Base-by-base conservation (phyloP, 2,113 vertebrate species). In the Cyanistes caeruleus region DNA sequence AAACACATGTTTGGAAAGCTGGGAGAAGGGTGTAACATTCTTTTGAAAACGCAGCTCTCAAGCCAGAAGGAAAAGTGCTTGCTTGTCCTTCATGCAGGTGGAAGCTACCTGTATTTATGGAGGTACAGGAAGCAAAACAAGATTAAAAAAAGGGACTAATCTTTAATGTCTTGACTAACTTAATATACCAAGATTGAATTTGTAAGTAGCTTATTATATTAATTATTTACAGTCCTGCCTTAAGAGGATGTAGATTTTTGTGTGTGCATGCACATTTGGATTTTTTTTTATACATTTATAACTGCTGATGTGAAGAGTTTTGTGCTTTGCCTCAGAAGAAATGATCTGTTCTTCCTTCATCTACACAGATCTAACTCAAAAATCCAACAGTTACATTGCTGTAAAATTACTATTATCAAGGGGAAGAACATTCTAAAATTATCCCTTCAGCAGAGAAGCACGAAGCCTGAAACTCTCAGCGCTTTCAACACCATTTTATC, bases 391-490 rank as follows among this genome's bases (percentile, higher is more conserved):
- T 51, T 90, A 87, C 88, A 78, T 15, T 75, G 90, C 93, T 96
- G 95, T 75, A 94, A 86, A 96, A 97, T 90, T 92, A 96, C 92
- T 96, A 94, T 94, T 92, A 96, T 93, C 85, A 91, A 88, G 90
- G 86, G 90, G 92, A 96, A 95, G 96, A 95, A 95, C 84, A 84
- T 94, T 96, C 93, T 96, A 96, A 97, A 97, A 96, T 95, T 97
- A 96, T 92, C 92, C 35, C 67, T 92, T 86, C 37, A 7, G 76
- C 72, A 67, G 90, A 87, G 39, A 95, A 95, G 90, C 64, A 86
- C 1, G 8, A 77, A 96, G 93, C 56, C 85, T 94, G 93, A 88
- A 94, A 92, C 62, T 84, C 92, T 93, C 73, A n/a, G 83, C 28
- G 95, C 92, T 95, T 96, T 95, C 93, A 95, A 56, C 83, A 81